Conservation (phyloP, 2,113 vertebrate species). For the Rattus rattus region DNA sequence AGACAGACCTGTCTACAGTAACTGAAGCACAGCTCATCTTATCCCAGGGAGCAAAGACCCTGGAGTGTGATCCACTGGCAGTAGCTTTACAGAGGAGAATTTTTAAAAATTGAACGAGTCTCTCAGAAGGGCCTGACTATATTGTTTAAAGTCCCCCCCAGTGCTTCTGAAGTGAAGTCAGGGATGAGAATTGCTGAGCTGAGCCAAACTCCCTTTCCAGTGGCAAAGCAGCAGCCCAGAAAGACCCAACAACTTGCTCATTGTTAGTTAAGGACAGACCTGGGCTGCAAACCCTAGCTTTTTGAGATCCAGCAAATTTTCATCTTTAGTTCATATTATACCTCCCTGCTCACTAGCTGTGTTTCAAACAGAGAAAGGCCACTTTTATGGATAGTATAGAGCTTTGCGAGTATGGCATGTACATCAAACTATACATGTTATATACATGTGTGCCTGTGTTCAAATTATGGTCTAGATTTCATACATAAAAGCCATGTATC, state of each 20-base stretch:
- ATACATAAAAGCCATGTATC: neutral
- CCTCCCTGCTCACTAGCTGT: neutral
- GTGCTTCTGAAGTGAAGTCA: neutral
- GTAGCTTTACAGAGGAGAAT: neutral
- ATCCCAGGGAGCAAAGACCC: neutral
- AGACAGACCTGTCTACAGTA: neutral
- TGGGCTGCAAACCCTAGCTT: neutral
- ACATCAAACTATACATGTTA: neutral
- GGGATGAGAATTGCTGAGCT: neutral
- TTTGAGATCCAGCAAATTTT: neutral
- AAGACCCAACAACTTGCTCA: neutral
- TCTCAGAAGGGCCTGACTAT: neutral
- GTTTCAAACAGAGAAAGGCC: slow-evolving; percentile 22
- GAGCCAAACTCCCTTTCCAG: neutral
- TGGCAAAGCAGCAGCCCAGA: neutral
- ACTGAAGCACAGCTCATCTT: neutral
- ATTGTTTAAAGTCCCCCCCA: neutral
- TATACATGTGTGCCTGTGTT: neutral
- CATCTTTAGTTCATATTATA: neutral
- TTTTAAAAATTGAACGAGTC: neutral
- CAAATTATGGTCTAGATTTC: neutral
- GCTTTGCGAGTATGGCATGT: neutral
- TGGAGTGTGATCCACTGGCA: neutral
- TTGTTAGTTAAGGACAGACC: neutral
- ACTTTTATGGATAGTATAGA: neutral